Evolutionary conservation across 2,888 invertebrate species (phyloP).

Genomic region (Siphonodentalium dalli): DNA sequence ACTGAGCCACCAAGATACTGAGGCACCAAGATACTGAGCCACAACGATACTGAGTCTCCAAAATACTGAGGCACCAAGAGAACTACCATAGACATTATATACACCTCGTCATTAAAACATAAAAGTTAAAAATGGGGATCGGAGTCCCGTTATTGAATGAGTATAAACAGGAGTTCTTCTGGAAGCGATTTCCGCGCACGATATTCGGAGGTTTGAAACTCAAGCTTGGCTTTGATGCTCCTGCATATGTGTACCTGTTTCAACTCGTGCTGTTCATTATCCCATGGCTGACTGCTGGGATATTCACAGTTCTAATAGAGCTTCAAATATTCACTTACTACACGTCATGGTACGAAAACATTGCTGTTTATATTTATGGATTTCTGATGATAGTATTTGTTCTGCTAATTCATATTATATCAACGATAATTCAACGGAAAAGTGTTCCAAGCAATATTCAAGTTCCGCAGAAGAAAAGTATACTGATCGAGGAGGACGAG

Average conservation of each 20-base stretch:
- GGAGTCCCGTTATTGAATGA: conserved; percentile 60
- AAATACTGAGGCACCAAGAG: too few species aligned
- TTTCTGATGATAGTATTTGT: conserved; percentile 48
- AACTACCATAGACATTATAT: too few species aligned
- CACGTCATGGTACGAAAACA: conserved; percentile 22
- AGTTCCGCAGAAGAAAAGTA: conserved; percentile 42
- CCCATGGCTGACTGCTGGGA: conserved; percentile 56
- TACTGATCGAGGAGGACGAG: conserved; percentile 57
- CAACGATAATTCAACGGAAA: conserved; percentile 41
- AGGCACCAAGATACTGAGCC: too few species aligned
- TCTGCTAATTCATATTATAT: conserved; percentile 44
- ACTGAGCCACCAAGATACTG: too few species aligned
- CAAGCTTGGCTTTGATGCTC: conserved; percentile 54
- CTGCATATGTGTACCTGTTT: conserved; percentile 54
- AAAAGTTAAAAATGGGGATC: conserved; percentile 47
- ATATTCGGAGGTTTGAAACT: conserved; percentile 60
- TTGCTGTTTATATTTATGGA: conserved; percentile 47
- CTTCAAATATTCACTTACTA: conserved; percentile 41
- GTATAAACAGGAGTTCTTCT: conserved; percentile 60
- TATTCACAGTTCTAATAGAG: conserved; percentile 54
- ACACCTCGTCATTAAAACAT: too few species aligned
- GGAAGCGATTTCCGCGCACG: conserved; percentile 61
- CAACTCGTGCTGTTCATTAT: conserved; percentile 55
- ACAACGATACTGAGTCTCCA: too few species aligned
- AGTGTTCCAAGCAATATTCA: conserved; percentile 20